Evolutionary conservation across 2,797 vertebrate genomes (phyloP).

Genomic region (Tarsius wallacei): DNA sequence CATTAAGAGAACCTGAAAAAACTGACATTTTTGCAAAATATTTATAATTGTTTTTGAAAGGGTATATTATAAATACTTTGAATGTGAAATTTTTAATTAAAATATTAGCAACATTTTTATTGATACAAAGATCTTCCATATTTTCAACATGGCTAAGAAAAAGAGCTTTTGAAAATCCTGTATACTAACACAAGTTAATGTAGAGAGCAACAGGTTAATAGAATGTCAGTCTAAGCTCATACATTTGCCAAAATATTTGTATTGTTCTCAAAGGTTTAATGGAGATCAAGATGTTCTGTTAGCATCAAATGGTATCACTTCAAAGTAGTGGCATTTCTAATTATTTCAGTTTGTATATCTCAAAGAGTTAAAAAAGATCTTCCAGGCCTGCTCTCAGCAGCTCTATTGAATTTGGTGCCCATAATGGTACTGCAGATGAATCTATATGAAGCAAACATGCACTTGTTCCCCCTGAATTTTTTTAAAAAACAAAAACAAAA

Average conservation of each 20-base stretch:
- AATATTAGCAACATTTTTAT: neutral
- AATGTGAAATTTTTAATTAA: slow-evolving; percentile 9
- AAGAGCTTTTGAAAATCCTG: slow-evolving; percentile 63
- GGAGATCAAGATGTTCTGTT: slow-evolving; percentile 32
- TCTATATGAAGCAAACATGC: neutral
- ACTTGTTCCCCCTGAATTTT: too few relatives aligned
- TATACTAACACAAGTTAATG: slow-evolving; percentile 27
- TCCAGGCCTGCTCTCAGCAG: neutral
- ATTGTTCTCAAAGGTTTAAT: slow-evolving; percentile 61
- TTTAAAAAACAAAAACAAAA: too few relatives aligned
- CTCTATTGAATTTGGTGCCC: neutral
- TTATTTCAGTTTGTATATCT: slow-evolving; percentile 48
- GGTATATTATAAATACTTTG: neutral
- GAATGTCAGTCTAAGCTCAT: slow-evolving; percentile 15
- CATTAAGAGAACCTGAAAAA: neutral
- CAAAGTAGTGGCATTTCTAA: slow-evolving; percentile 31
- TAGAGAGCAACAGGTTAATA: slow-evolving; percentile 70
- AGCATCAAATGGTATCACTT: slow-evolving; percentile 41
- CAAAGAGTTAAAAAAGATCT: slow-evolving; percentile 27
- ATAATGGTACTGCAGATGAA: slow-evolving; percentile 6
- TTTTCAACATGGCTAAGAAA: slow-evolving; percentile 60
- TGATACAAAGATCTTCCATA: neutral
- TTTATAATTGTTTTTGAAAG: slow-evolving; percentile 53
- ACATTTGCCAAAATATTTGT: slow-evolving; percentile 63
- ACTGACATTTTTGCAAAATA: neutral